Conservation (phyloP, 2,888 invertebrate genomes). For the Mantis religiosa region DNA sequence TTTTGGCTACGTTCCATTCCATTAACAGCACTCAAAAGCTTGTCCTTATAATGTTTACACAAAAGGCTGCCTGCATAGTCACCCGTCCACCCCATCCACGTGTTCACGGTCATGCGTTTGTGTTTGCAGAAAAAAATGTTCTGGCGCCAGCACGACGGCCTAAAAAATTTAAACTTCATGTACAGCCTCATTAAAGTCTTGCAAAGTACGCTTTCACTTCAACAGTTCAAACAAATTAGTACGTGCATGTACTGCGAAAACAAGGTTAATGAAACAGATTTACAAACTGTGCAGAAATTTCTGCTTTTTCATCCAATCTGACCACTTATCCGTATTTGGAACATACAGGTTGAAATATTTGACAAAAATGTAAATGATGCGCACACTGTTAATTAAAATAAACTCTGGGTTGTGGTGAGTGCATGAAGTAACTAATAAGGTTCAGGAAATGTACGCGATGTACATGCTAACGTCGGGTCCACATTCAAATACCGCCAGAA, state of each 20-base stretch:
- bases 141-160: too few relatives aligned
- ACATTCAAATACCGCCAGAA: too few relatives aligned
- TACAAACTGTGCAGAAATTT: background rate
- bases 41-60: background rate
- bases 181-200: background rate
- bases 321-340: too few relatives aligned
- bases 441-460: too few relatives aligned
- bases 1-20: background rate
- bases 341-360: too few relatives aligned
- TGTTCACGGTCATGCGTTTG: background rate
- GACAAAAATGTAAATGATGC: too few relatives aligned
- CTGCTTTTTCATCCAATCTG: too few relatives aligned
- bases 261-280: background rate
- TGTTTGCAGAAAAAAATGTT: background rate
- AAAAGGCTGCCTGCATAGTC: background rate
- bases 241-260: background rate
- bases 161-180: background rate
- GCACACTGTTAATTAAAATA: too few relatives aligned
- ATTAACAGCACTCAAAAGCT: background rate
- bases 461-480: too few relatives aligned
- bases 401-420: too few relatives aligned
- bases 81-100: background rate
- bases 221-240: background rate
- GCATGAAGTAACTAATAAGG: too few relatives aligned
- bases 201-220: background rate